Evolutionary conservation across 1,140 invertebrate species (phyloP).

Genomic region (Chironomus tepperi): DNA sequence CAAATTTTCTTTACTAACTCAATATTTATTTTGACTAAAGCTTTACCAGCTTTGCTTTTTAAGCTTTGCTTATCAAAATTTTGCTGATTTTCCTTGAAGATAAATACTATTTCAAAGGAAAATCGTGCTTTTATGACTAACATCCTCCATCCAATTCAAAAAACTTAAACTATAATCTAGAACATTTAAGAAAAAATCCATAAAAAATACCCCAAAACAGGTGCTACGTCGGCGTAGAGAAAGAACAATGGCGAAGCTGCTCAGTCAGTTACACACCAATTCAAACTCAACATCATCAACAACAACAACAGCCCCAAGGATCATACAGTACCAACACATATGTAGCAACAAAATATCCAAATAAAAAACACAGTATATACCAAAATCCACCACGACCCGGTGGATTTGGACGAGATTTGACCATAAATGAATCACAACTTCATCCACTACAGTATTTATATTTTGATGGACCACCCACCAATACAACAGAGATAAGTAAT

Average conservation of each 20-base stretch:
- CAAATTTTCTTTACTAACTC: too few species aligned
- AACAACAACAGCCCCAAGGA: slow-evolving; percentile 38
- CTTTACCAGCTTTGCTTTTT: too few species aligned
- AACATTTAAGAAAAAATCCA: slow-evolving; percentile 24
- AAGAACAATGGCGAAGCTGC: slow-evolving; percentile 73
- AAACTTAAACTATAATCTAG: background rate
- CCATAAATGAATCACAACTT: slow-evolving; percentile 41
- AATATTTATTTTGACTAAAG: too few species aligned
- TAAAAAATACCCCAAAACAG: slow-evolving; percentile 39
- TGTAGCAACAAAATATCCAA: slow-evolving; percentile 34
- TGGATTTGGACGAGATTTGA: slow-evolving; percentile 40
- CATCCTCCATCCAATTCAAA: background rate
- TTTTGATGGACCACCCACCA: slow-evolving; percentile 51
- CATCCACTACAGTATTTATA: slow-evolving; percentile 62
- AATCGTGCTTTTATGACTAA: too few species aligned
- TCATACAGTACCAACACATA: slow-evolving; percentile 29
- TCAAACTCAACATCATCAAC: slow-evolving; percentile 28
- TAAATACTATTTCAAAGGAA: too few species aligned
- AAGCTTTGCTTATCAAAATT: too few species aligned
- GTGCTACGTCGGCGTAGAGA: slow-evolving; percentile 65
- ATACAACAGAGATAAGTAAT: slow-evolving; percentile 40
- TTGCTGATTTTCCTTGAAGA: too few species aligned
- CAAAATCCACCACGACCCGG: slow-evolving; percentile 43
- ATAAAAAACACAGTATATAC: slow-evolving; percentile 31
- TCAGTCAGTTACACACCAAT: slow-evolving; percentile 66